These are phyloP conservation scores for Sinotaia quadrata DNA, from an alignment of 2,888 invertebrate genomes.

Conservation along the genomic window DNA sequence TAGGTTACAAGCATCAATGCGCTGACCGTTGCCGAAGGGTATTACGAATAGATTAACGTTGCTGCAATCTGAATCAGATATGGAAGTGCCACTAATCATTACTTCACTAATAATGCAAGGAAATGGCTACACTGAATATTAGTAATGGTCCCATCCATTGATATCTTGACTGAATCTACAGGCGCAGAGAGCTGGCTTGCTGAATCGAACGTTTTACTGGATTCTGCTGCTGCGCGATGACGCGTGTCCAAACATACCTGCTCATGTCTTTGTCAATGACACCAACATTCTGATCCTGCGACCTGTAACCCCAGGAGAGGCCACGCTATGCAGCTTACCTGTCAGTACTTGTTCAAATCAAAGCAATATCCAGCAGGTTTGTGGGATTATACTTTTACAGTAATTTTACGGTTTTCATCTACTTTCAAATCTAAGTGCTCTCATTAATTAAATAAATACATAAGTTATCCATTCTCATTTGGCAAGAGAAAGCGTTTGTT, in stretches of 20 bases:
- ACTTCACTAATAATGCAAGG: too few relatives aligned
- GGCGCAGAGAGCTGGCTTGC: conserved; percentile 17
- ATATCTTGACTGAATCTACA: neutral
- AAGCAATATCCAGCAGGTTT: neutral
- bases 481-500: too few relatives aligned
- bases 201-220: conserved; percentile 24
- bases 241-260: conserved; percentile 4
- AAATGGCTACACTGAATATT: too few relatives aligned
- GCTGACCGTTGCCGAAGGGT: too few relatives aligned
- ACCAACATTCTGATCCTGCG: conserved; percentile 23
- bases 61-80: too few relatives aligned
- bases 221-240: conserved; percentile 29
- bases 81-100: too few relatives aligned
- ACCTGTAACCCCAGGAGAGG: neutral
- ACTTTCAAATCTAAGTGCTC: too few relatives aligned
- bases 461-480: too few relatives aligned
- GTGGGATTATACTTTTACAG: neutral
- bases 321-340: neutral
- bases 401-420: neutral
- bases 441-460: too few relatives aligned
- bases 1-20: too few relatives aligned
- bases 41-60: too few relatives aligned
- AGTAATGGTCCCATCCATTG: neutral
- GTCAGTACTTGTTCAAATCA: neutral
- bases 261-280: neutral